Evolutionary conservation across 2,888 invertebrate genomes (phyloP).

Genomic region (Operophtera brumata): DNA sequence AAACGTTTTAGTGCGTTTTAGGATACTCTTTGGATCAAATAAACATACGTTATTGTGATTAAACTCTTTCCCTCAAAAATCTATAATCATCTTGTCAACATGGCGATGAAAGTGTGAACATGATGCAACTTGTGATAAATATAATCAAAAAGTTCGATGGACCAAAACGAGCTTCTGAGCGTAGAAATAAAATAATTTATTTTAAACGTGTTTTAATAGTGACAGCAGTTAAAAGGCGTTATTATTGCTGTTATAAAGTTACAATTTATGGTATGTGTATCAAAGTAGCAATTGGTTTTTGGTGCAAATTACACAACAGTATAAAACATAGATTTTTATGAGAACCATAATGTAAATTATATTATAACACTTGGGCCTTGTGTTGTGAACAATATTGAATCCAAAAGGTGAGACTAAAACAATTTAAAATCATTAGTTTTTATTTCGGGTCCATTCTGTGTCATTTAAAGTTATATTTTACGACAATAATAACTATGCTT

Average conservation of each 20-base stretch:
- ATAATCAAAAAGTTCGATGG: constrained; percentile 15
- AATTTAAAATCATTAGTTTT: constrained; percentile 35
- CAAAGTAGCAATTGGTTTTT: constrained; percentile 41
- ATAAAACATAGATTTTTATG: constrained; percentile 35
- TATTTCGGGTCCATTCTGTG: constrained; percentile 25
- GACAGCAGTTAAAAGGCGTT: constrained; percentile 34
- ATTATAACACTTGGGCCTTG: constrained; percentile 25
- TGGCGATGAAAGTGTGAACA: constrained; percentile 23
- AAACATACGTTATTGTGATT: too few species aligned
- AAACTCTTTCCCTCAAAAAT: too few species aligned
- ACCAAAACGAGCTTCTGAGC: constrained; percentile 21
- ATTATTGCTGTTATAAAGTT: constrained; percentile 39
- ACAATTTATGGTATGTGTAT: constrained; percentile 43
- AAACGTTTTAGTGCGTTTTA: too few species aligned
- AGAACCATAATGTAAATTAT: constrained; percentile 38
- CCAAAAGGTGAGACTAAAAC: constrained; percentile 27
- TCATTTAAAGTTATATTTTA: constrained; percentile 34
- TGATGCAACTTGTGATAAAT: constrained; percentile 24
- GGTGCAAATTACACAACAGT: constrained; percentile 37
- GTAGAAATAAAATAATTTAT: constrained; percentile 23
- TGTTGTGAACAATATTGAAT: constrained; percentile 26
- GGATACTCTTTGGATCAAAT: too few species aligned
- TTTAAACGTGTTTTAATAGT: constrained; percentile 29
- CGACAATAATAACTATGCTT: constrained; percentile 14
- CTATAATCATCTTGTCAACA: constrained; percentile 17